Base-by-base conservation (phyloP, 2,113 vertebrate genomes). In the Notothenia rossii region DNA sequence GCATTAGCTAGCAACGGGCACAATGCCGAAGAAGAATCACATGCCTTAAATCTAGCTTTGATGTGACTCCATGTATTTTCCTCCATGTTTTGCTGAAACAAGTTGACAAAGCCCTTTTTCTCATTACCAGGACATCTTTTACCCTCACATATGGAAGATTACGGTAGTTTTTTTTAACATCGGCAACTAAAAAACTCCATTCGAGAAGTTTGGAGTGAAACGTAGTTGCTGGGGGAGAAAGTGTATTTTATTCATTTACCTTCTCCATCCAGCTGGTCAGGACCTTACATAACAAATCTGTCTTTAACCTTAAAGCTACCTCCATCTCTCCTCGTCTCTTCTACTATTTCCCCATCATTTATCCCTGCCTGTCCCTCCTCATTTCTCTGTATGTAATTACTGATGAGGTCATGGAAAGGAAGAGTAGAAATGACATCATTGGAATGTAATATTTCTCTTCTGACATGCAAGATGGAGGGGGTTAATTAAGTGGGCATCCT, bases 351-450 rank as follows among this genome's bases (percentile, higher is more conserved):
- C 48, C 15, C 45, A 36, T 33, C 18, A 2, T 65, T 12, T 43
- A 71, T 62, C 22, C 49, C 55, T 12, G 10, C 25, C 20, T 76
- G 22, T 45, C n/a, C 17, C 29, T 72, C 14, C 50, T 60, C 15
- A 20, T 50, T 51, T 58, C 64, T 79, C 43, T 60, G 46, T 2
- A 40, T 56, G 22, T 62, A 68, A 81, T 59, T 55, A 59, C 12
- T 18, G 3, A 77, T 74, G 70, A 73, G 60, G 54, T 70, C 69
- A 64, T 50, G 51, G 65, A 49, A 51, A 58, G 64, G 68, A 61
- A 60, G 49, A 48, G 9, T 45, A 18, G 33, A 36, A 62, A 62
- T 84, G 13, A 79, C 72, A 54, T 75, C 22, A 83, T 14, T 64
- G 75, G 55, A 77, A 80, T 67, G 51, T 2, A 62, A 45, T 20